Conservation (phyloP, 2,797 vertebrate species). For the Chelon auratus region DNA sequence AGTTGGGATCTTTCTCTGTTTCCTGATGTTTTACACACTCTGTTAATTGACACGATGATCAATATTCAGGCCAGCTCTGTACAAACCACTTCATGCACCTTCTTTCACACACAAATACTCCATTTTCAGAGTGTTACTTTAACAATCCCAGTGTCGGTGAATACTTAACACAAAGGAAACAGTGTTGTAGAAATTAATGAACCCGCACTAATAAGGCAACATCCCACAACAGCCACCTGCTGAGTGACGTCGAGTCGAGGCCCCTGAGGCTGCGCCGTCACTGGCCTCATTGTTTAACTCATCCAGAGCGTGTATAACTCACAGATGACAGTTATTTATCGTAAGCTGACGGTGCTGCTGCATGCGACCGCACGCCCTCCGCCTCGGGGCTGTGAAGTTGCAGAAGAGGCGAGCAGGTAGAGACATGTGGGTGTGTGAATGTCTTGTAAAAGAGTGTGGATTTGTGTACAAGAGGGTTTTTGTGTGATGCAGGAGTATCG, state of each 20-base stretch:
- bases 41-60: not conserved
- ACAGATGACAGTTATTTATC: conserved; percentile 26
- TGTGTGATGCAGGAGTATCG: conserved; percentile 19
- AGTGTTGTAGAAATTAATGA: conserved; percentile 1
- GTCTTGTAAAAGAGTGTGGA: conserved; percentile 14
- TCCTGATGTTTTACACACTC: not conserved
- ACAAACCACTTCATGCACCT: not conserved
- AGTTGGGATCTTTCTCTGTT: not conserved
- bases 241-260: conserved; percentile 25
- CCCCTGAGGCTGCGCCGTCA: conserved; percentile 11
- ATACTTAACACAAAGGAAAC: not conserved
- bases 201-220: conserved; percentile 2
- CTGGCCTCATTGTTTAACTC: conserved; percentile 36
- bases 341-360: not conserved
- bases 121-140: not conserved
- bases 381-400: conserved; percentile 17
- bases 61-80: not conserved
- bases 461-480: not conserved
- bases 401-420: conserved; percentile 25
- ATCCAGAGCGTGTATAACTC: conserved; percentile 19
- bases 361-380: conserved; percentile 25
- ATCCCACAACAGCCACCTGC: conserved; percentile 54
- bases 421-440: conserved; percentile 1
- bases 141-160: fast-evolving
- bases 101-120: not conserved